Conservation (phyloP, 2,797 vertebrate species). For the Rhinatrema bivittatum region DNA sequence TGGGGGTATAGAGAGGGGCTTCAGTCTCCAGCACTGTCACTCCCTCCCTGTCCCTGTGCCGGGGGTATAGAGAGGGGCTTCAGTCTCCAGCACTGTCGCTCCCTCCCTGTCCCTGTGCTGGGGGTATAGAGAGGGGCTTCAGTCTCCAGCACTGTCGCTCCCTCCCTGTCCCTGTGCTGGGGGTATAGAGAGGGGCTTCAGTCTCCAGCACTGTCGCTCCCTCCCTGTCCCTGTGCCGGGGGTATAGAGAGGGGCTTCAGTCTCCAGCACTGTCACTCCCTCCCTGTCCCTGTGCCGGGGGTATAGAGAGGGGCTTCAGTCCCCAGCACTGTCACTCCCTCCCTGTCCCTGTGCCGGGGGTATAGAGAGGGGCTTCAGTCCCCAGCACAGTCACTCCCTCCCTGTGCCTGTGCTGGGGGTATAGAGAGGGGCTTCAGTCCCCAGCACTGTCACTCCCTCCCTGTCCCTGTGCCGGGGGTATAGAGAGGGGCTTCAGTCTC, state of each 20-base stretch:
- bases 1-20: neutral
- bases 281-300: neutral
- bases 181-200: neutral
- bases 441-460: neutral
- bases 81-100: neutral
- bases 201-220: neutral
- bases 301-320: neutral
- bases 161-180: neutral
- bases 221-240: neutral
- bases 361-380: neutral
- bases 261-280: no score
- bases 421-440: neutral
- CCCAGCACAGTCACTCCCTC: neutral
- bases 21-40: neutral
- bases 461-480: neutral
- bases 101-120: neutral
- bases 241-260: neutral
- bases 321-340: neutral
- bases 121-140: neutral
- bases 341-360: neutral
- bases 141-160: no score
- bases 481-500: neutral
- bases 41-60: neutral
- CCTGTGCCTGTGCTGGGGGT: neutral
- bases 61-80: neutral